Evolutionary conservation across 1,140 invertebrate genomes (phyloP), one percentile per base, ranked within the genome.

Genomic region (Agrypnia vestita): DNA sequence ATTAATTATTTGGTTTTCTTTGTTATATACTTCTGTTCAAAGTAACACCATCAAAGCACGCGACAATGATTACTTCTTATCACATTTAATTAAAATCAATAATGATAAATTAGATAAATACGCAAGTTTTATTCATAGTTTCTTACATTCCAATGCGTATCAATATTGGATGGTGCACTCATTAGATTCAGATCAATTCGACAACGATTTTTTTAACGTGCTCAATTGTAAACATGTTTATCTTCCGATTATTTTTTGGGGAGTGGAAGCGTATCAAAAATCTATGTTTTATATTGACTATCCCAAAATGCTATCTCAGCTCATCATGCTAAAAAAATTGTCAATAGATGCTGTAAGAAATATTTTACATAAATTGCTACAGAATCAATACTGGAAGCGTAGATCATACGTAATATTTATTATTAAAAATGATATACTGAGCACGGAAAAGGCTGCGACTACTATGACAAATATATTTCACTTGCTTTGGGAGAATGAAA

Each of bases 371-470:
- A 49, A 9, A 11, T 19, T 71, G n/a, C 64, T 71, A 15, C 12
- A 49, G 44, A 71, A 71, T 71, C 35, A n/a, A 15, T 47, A 47
- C 4, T 75, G 73, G 73, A 75, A 75, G 25, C 53, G 55, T 8
- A 43, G 73, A 56, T 59, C 56, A 0, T 46, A 35, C 4, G n/a
- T 75, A 12, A 35, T 76, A 47, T 46, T 76, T 44, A 9, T 62
- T 6, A 46, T 76, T 8, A 59, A 19, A 61, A 15, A 49, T 21
- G 15, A 19, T 11, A 44, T 76, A 46, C 19, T 11, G 13, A 13
- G 17, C 19, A 62, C 12, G 7, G 3, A 47, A 47, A 59, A 17
- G 10, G 15, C 56, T n/a, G 6, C 21, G 43, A 12, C 11, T 62
- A 62, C 73, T 12, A 44, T 62, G 10, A 47, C 61, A 13, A 61